phyloP scores from a whole-genome alignment of 2,797 vertebrate species.

The Chrysocyon brachyurus region DNA sequence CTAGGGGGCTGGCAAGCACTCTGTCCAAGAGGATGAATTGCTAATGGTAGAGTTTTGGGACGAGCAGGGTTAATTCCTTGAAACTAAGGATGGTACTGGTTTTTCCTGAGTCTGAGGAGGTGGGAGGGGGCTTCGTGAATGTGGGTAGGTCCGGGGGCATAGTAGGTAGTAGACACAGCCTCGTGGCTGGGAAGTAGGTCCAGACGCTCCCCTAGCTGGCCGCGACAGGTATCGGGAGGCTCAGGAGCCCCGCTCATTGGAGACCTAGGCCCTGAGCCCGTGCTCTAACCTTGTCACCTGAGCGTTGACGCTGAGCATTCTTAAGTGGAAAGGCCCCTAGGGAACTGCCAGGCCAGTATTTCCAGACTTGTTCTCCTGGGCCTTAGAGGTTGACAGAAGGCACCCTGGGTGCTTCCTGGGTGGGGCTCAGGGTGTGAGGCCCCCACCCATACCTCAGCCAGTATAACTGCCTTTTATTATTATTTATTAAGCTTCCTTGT shows the following conservation, averaged over 20 bases:
- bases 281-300: background rate
- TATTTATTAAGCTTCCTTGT: background rate
- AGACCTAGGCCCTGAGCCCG: background rate
- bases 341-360: background rate
- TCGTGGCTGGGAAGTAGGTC: background rate
- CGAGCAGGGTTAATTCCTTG: constrained; percentile 1
- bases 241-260: background rate
- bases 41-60: background rate
- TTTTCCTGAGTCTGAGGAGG: background rate
- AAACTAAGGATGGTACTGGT: background rate
- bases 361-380: background rate
- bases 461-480: background rate
- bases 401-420: background rate
- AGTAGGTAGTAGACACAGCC: background rate
- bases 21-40: background rate
- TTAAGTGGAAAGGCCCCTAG: background rate
- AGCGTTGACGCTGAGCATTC: background rate
- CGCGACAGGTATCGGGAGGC: background rate
- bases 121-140: background rate
- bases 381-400: background rate
- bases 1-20: background rate
- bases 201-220: background rate
- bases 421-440: background rate
- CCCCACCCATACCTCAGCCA: background rate
- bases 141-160: background rate